Percentiles rank a stretch among this genome's conserved stretches.
phyloP scores from a whole-genome alignment of 2,113 vertebrate genomes.

The Tichodroma muraria region DNA sequence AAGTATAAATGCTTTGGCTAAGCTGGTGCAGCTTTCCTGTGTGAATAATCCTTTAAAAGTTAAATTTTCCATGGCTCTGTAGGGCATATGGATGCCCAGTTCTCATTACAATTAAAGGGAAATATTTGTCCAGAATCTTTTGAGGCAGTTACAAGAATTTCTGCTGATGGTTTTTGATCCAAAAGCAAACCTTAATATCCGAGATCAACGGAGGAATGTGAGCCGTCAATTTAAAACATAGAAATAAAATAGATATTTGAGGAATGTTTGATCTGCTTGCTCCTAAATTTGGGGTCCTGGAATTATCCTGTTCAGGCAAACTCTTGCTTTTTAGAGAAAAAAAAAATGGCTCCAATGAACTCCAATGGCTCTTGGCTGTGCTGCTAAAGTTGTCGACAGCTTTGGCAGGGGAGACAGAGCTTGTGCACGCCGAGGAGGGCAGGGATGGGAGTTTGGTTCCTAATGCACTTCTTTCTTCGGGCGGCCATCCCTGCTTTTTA shows the following conservation, averaged over 20 bases:
- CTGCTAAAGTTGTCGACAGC: background rate
- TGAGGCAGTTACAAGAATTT: constrained; percentile 53
- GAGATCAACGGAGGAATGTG: constrained; percentile 27
- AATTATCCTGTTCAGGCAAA: background rate
- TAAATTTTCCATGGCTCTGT: constrained; percentile 50
- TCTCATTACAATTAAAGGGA: constrained; percentile 50
- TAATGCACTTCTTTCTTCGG: background rate
- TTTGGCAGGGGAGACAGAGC: background rate
- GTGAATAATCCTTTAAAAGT: constrained; percentile 45
- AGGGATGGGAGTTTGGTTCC: background rate
- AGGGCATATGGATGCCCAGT: constrained; percentile 59
- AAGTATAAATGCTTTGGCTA: constrained; percentile 45
- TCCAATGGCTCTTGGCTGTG: background rate
- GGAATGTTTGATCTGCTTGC: constrained; percentile 40
- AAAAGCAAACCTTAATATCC: constrained; percentile 44
- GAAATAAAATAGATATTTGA: constrained; percentile 53
- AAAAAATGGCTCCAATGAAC: too few relatives aligned
- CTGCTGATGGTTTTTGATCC: constrained; percentile 27
- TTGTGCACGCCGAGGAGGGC: background rate
- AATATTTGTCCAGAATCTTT: constrained; percentile 49
- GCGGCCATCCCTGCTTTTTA: background rate
- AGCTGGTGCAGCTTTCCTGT: constrained; percentile 49
- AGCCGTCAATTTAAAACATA: constrained; percentile 4
- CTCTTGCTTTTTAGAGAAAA: background rate
- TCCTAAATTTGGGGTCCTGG: constrained; percentile 4